Conservation (phyloP, 2,113 vertebrate species). For the Alaudala cheleensis region DNA sequence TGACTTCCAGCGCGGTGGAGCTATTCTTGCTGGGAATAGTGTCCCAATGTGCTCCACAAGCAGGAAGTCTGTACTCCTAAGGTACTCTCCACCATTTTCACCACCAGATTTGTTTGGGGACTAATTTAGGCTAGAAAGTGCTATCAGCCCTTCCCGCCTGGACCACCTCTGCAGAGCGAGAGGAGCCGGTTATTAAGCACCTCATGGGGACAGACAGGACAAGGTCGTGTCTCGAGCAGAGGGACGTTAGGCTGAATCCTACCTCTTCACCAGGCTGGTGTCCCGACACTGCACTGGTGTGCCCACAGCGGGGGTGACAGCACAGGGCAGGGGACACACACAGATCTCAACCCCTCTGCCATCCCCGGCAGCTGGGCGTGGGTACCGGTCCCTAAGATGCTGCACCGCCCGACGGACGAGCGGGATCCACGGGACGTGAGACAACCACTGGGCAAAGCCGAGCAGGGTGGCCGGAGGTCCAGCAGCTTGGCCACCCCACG, state of each 20-base stretch:
- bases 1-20: conserved; percentile 9
- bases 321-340: background rate
- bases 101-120: background rate
- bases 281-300: rapidly evolving
- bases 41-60: background rate
- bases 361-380: rapidly evolving
- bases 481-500: background rate
- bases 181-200: background rate
- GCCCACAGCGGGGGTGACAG: background rate
- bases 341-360: background rate
- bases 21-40: conserved; percentile 36
- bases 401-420: rapidly evolving
- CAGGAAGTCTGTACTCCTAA: background rate
- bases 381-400: rapidly evolving
- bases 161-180: background rate
- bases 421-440: rapidly evolving
- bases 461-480: rapidly evolving
- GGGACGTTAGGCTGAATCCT: background rate
- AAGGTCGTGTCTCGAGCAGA: background rate
- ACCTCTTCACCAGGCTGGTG: background rate
- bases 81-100: background rate
- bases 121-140: background rate
- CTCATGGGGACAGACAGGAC: background rate
- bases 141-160: background rate
- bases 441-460: rapidly evolving